Base-by-base conservation (phyloP, 2,888 invertebrate genomes). In the Elmis aenea region DNA sequence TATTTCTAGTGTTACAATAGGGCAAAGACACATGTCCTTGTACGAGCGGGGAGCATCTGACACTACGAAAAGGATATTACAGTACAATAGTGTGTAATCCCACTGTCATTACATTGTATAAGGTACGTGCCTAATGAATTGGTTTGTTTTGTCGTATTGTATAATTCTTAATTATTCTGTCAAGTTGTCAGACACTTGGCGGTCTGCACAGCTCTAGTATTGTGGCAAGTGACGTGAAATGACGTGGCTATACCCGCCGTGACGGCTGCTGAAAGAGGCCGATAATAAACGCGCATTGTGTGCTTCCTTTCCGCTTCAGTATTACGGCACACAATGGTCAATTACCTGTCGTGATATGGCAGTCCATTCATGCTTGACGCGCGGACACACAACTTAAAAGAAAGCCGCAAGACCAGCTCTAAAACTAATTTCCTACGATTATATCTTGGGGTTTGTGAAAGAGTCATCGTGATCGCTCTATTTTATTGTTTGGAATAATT, bases 311-410 rank as follows among this genome's bases (percentile, higher is more conserved):
- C 57, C 55, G 53, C 49, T 48, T 52, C 53, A 48, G 55, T 52
- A 58, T 57, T 58, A 55, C 53, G 38, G 46, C 46, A 50, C 55
- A 63, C 63, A 63, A 63, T 63, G 60, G 63, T 62, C 63, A 62
- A 63, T 63, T 63, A 63, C 62, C 62, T 62, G 62, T 59, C 59
- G 61, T 59, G 60, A 61, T 61, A 59, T 58, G 53, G 56, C 54
- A 53, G 53, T 51, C 52, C 48, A 52, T 52, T 53, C 48, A 52
- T 36, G 40, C 40, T 44, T 49, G 51, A 50, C 51, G 46, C 50
- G 46, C 48, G 40, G 47, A 44, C 49, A 34, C 40, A 40, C 37
- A 44, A 51, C 50, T 48, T 53, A 43, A 52, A 53, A 54, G 53
- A 41, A 45, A 41, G 47, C 52, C 53, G 52, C 48, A 39, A 33